Percentiles rank a stretch among this genome's conserved stretches.
Conservation (phyloP, 2,888 invertebrate species). For the Sesamia inferens region DNA sequence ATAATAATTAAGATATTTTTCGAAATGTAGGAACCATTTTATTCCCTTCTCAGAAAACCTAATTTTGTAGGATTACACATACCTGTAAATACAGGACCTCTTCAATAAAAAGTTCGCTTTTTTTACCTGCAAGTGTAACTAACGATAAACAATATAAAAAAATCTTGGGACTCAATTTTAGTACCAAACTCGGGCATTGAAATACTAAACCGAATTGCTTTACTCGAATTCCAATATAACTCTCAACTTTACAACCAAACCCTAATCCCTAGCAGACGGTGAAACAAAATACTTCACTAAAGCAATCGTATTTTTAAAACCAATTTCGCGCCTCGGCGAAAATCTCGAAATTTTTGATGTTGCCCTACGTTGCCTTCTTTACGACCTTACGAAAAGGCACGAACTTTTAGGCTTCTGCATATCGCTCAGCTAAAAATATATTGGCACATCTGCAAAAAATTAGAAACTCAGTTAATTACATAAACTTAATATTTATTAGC, state of each 20-base stretch:
- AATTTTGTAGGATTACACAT: no score
- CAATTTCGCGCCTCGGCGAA: slow-evolving; percentile 29
- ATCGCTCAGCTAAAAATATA: no score
- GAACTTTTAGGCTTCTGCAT: background rate
- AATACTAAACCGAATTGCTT: slow-evolving; percentile 20
- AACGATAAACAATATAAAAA: background rate
- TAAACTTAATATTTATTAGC: no score
- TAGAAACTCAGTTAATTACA: no score
- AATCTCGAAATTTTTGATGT: slow-evolving; percentile 49
- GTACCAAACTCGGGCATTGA: background rate
- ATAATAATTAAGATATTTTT: background rate
- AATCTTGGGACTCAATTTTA: background rate
- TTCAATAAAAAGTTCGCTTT: background rate
- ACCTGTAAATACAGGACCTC: no score
- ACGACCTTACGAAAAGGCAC: background rate
- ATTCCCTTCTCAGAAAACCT: background rate
- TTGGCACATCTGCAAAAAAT: no score
- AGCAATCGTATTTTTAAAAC: slow-evolving; percentile 48
- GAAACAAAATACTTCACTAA: slow-evolving; percentile 4
- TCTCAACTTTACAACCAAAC: slow-evolving; percentile 15
- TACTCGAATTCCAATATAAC: slow-evolving; percentile 2
- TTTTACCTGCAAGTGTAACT: background rate
- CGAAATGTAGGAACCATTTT: background rate
- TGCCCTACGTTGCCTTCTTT: slow-evolving; percentile 11
- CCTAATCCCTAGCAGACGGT: slow-evolving; percentile 13